phyloP scores from a whole-genome alignment of 2,113 vertebrate genomes.

The Megaceryle torquata region DNA sequence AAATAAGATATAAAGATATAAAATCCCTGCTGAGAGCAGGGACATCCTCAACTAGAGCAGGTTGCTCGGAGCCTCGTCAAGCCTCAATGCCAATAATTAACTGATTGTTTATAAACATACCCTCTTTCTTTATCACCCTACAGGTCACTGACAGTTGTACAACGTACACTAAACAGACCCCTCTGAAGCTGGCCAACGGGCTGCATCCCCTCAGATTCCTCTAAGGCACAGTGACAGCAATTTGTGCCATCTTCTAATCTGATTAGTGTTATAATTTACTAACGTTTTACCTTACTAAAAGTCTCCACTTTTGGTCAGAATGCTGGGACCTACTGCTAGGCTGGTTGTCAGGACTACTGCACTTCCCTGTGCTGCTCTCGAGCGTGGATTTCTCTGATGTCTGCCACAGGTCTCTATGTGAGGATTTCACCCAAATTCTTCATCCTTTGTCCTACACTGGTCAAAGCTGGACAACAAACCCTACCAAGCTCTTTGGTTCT shows the following conservation, averaged over 20 bases:
- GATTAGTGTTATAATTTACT: not conserved
- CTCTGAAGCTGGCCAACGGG: not conserved
- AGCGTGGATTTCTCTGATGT: accelerated
- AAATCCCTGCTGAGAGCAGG: not conserved
- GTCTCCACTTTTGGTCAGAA: not conserved
- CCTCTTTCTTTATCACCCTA: not conserved
- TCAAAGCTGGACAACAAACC: not conserved
- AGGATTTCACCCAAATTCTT: not conserved
- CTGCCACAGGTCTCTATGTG: not conserved
- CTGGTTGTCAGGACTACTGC: not conserved
- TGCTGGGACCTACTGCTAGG: not conserved
- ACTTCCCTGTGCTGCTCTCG: not conserved
- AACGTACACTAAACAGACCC: not conserved
- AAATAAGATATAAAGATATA: no score
- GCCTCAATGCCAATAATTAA: not conserved
- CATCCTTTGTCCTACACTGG: not conserved
- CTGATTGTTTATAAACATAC: not conserved
- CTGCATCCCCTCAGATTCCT: not conserved
- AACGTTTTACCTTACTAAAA: not conserved
- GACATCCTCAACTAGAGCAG: no score
- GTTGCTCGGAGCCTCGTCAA: no score
- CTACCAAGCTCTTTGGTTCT: not conserved
- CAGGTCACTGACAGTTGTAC: not conserved
- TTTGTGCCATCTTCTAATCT: not conserved
- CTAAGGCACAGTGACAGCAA: not conserved